phyloP scores from a whole-genome alignment of 2,888 invertebrate species.

The Oeneis ivallda region DNA sequence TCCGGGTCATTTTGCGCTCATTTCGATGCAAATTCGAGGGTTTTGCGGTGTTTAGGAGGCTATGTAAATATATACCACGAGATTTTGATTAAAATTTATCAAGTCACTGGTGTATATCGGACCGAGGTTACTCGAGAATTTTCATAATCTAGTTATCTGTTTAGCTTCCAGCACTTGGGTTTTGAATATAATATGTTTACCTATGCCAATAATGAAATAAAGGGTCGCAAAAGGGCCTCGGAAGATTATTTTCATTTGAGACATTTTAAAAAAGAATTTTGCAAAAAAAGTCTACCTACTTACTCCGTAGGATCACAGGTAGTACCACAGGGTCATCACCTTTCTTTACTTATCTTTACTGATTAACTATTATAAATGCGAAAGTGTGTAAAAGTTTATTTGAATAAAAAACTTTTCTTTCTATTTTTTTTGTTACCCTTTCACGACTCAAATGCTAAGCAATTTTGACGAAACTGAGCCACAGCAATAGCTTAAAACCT shows the following conservation, averaged over 20 bases:
- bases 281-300: background rate
- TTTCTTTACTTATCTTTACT: no score
- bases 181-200: constrained; percentile 6
- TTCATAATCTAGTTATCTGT: constrained; percentile 20
- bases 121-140: constrained; percentile 8
- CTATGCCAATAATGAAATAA: constrained; percentile 11
- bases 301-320: no score
- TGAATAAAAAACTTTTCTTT: no score
- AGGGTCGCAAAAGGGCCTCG: background rate
- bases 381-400: no score
- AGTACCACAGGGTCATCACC: no score
- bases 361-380: no score
- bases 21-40: constrained; percentile 78
- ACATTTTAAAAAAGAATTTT: constrained; percentile 19
- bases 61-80: constrained; percentile 70
- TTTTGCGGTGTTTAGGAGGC: constrained; percentile 67
- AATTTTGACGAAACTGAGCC: no score
- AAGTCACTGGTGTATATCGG: constrained; percentile 41
- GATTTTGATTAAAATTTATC: constrained; percentile 77
- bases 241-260: background rate
- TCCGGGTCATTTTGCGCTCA: constrained; percentile 73
- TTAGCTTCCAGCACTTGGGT: background rate
- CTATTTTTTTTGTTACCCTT: no score
- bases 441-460: no score
- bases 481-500: no score